These are phyloP conservation scores for Theocolax elegans DNA, from an alignment of 1,140 invertebrate species.

Conservation along the genomic window DNA sequence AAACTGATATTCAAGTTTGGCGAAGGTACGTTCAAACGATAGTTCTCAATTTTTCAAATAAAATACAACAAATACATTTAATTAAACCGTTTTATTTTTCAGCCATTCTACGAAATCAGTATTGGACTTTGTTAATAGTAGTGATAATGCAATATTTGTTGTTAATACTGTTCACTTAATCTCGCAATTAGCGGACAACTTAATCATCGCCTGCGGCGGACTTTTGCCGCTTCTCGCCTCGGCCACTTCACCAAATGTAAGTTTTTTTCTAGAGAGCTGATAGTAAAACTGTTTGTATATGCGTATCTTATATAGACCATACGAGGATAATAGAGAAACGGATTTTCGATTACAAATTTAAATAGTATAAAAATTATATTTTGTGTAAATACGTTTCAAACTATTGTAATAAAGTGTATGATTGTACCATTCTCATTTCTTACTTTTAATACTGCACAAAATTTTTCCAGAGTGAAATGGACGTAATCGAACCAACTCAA, in stretches of 20 bases:
- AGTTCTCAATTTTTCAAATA: background rate
- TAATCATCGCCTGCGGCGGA: slow-evolving; percentile 99
- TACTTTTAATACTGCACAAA: too few relatives aligned
- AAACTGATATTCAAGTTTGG: slow-evolving; percentile 97
- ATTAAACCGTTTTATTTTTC: slow-evolving; percentile 49
- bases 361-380: background rate
- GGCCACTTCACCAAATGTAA: slow-evolving; percentile 98
- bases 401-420: background rate
- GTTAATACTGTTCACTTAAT: slow-evolving; percentile 99
- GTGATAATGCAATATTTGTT: slow-evolving; percentile 98
- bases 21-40: slow-evolving; percentile 68
- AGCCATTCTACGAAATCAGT: slow-evolving; percentile 97
- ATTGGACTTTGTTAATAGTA: slow-evolving; percentile 97
- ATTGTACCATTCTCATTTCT: too few relatives aligned
- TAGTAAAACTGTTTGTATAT: slow-evolving; percentile 2
- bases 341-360: background rate
- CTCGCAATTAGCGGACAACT: slow-evolving; percentile 97
- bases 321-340: background rate
- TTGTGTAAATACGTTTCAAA: background rate
- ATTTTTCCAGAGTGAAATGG: slow-evolving; percentile 88
- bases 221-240: slow-evolving; percentile 95
- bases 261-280: slow-evolving; percentile 53
- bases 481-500: slow-evolving; percentile 98
- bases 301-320: slow-evolving; percentile 21
- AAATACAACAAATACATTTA: background rate